Conservation (phyloP, 2,888 invertebrate species). For the Protonemura montana region DNA sequence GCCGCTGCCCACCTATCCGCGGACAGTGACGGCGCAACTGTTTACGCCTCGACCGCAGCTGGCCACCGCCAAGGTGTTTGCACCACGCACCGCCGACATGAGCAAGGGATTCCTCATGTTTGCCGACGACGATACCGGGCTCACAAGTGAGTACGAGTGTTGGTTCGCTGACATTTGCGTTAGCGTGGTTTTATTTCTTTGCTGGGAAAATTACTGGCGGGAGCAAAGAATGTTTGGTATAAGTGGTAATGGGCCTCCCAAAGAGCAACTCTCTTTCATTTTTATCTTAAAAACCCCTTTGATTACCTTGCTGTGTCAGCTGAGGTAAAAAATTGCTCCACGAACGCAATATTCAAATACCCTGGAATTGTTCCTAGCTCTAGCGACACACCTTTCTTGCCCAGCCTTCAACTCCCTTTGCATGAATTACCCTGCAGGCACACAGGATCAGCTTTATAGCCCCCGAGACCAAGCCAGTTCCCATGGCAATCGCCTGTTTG, state of each 20-base stretch:
- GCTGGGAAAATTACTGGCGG: not conserved
- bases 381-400: not conserved
- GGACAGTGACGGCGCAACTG: conserved; percentile 50
- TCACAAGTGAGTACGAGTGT: conserved; percentile 77
- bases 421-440: not conserved
- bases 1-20: conserved; percentile 64
- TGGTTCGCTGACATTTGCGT: not conserved
- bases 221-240: too few species aligned
- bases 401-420: not conserved
- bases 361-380: not conserved
- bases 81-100: conserved; percentile 89
- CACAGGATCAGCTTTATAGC: not conserved
- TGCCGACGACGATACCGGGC: conserved; percentile 81
- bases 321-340: too few species aligned
- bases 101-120: conserved; percentile 91
- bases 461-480: not conserved
- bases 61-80: conserved; percentile 78
- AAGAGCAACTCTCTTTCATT: too few species aligned
- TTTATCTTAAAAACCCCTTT: too few species aligned
- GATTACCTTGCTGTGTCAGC: too few species aligned
- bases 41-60: conserved; percentile 65
- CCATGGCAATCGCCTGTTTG: not conserved
- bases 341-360: not conserved
- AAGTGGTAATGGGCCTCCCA: too few species aligned
- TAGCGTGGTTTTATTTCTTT: not conserved